phyloP scores from a whole-genome alignment of 2,797 vertebrate genomes.

The Eidolon dupreanum region DNA sequence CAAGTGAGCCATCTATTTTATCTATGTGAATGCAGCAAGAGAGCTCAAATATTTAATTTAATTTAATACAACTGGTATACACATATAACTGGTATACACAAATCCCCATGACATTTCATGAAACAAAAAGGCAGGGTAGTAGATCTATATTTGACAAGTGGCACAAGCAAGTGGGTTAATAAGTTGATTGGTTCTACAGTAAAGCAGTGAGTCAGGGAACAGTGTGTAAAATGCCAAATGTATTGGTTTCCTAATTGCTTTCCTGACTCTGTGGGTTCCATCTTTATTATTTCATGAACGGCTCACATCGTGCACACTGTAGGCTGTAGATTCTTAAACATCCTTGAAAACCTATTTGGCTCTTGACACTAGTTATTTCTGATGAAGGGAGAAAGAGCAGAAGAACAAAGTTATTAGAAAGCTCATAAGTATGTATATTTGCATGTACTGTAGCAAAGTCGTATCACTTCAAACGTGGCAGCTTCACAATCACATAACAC shows the following conservation, averaged over 20 bases:
- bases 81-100: not conserved
- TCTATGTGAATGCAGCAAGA: not conserved
- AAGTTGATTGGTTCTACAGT: not conserved
- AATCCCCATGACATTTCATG: not conserved
- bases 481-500: not conserved
- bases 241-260: not conserved
- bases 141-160: not conserved
- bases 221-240: not conserved
- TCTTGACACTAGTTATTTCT: not conserved
- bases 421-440: not conserved
- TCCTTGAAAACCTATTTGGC: not conserved
- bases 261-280: not conserved
- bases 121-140: not conserved
- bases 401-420: not conserved
- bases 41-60: not conserved
- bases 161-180: not conserved
- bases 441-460: not conserved
- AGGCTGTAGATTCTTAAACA: not conserved
- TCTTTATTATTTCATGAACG: not conserved
- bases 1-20: not conserved
- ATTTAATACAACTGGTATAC: not conserved
- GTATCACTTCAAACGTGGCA: not conserved
- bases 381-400: not conserved
- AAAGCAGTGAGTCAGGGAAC: not conserved
- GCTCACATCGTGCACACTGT: not conserved